These are phyloP conservation scores for Actinernus sp. DNA, from an alignment of 92 coral and sea anemone species.

Conservation along the genomic window DNA sequence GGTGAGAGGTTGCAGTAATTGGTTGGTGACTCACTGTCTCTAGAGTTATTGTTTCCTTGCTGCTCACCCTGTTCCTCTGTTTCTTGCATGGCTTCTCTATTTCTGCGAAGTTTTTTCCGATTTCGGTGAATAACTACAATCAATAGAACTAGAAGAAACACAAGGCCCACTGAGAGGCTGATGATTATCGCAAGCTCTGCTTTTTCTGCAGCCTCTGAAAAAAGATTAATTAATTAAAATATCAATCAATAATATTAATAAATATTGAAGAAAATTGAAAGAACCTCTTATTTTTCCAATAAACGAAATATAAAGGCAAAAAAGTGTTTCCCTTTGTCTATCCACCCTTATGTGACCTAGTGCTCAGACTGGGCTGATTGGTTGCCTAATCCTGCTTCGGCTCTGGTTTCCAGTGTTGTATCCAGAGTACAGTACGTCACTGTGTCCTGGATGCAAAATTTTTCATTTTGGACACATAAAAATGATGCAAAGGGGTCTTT, in stretches of 20 bases:
- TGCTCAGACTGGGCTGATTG: too few species aligned
- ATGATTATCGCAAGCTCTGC: conserved; percentile 88
- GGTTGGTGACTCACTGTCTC: conserved; percentile 50
- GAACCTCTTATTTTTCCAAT: too few species aligned
- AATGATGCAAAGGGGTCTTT: too few species aligned
- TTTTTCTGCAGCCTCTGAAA: conserved; percentile 61
- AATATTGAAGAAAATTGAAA: conserved; percentile 2
- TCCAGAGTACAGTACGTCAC: too few species aligned
- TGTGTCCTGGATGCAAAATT: too few species aligned
- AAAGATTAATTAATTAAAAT: too few species aligned
- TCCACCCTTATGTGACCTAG: too few species aligned
- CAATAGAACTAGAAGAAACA: conserved; percentile 74
- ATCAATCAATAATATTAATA: too few species aligned
- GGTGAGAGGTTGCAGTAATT: too few species aligned
- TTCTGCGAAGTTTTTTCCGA: conserved; percentile 53
- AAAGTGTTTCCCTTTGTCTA: neutral
- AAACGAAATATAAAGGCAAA: neutral
- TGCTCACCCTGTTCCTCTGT: conserved; percentile 33
- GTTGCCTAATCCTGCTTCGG: too few species aligned
- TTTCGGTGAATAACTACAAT: conserved; percentile 79
- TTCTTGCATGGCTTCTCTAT: conserved; percentile 15
- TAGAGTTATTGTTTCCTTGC: conserved; percentile 42
- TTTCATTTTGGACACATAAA: too few species aligned
- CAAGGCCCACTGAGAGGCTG: conserved; percentile 84
- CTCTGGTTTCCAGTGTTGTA: too few species aligned